Percentiles rank a stretch among this genome's conserved stretches.
Evolutionary conservation across 2,113 vertebrate species (phyloP).

Genomic region (Calcarius ornatus): DNA sequence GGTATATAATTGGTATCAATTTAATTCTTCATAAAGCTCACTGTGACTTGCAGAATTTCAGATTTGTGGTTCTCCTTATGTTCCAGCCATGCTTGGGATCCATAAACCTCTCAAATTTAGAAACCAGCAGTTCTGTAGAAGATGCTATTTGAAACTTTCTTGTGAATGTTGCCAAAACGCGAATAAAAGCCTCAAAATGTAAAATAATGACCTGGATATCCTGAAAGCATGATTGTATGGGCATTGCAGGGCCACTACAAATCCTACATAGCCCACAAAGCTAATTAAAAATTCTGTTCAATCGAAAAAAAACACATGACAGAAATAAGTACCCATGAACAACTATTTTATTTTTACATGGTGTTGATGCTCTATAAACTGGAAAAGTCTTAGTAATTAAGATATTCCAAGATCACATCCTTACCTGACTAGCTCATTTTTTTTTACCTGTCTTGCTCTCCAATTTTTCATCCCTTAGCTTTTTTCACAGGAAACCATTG

Average conservation of each 20-base stretch:
- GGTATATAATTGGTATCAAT: neutral
- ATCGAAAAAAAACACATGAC: neutral
- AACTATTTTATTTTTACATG: neutral
- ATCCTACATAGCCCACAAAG: neutral
- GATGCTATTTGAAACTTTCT: neutral
- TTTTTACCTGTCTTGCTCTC: neutral
- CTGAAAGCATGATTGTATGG: neutral
- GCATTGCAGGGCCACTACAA: neutral
- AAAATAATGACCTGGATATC: neutral
- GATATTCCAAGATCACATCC: neutral
- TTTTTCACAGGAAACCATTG: neutral
- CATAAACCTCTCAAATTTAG: neutral
- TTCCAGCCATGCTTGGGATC: neutral
- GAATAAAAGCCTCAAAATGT: neutral
- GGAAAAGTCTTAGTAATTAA: neutral
- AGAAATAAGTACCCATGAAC: neutral
- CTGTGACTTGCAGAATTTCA: neutral
- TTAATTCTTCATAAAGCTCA: neutral
- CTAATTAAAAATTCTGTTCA: neutral
- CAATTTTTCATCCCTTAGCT: neutral
- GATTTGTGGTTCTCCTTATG: neutral
- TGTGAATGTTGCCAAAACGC: fast-evolving
- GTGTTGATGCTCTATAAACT: neutral
- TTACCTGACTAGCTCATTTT: neutral
- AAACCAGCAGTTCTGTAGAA: neutral